Percentiles rank a stretch among this genome's conserved stretches.
Conservation (phyloP, 2,888 invertebrate genomes). For the Timema cristinae region DNA sequence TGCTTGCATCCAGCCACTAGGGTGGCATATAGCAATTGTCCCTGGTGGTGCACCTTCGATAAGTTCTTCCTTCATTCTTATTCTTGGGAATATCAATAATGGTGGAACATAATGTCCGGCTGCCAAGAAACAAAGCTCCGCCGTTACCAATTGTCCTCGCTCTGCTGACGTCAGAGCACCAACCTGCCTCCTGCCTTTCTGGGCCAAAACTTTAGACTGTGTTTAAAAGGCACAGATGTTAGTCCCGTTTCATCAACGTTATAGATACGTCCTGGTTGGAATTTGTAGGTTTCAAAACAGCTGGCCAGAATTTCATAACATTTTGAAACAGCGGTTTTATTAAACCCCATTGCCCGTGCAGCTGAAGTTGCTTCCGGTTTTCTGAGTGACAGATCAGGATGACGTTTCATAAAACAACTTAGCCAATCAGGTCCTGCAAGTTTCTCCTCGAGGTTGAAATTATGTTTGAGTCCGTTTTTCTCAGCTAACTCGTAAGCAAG, state of each 20-base stretch:
- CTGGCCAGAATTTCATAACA: not conserved
- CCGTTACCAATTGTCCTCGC: not conserved
- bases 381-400: conserved; percentile 2
- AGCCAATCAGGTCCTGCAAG: not conserved
- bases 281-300: not conserved
- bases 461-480: not conserved
- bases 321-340: not conserved
- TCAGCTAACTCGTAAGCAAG: not conserved
- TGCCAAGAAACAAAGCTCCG: not conserved
- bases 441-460: not conserved
- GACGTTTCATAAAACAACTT: not conserved
- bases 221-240: not conserved
- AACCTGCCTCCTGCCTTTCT: conserved; percentile 5
- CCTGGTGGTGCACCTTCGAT: conserved; percentile 38
- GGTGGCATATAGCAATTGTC: conserved; percentile 36
- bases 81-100: conserved; percentile 39
- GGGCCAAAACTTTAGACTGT: too few species aligned
- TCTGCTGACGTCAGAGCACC: not conserved
- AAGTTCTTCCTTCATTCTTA: conserved; percentile 38
- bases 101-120: conserved; percentile 39
- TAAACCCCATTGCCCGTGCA: conserved; percentile 1
- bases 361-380: conserved; percentile 11
- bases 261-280: not conserved
- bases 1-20: conserved; percentile 39
- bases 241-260: not conserved